phyloP scores from a whole-genome alignment of 2,113 vertebrate species.

The Lophochroa leadbeateri region DNA sequence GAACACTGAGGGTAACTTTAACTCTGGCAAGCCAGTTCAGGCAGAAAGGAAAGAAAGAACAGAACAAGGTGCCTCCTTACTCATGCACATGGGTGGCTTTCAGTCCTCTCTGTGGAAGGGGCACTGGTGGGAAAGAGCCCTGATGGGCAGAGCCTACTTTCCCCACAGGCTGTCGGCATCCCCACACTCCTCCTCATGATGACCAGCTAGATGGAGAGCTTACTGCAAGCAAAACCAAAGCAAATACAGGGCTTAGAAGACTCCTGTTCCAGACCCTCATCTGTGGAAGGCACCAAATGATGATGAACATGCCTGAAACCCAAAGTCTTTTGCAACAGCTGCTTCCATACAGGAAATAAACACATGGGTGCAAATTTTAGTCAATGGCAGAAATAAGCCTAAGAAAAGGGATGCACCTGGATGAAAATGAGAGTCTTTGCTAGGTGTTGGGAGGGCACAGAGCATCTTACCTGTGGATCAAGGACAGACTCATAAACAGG shows the following conservation, averaged over 20 bases:
- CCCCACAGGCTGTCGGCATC: not conserved
- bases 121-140: not conserved
- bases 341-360: not conserved
- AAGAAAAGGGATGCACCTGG: not conserved
- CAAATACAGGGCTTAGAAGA: not conserved
- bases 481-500: not conserved
- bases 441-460: not conserved
- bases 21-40: slow-evolving; percentile 1
- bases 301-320: not conserved
- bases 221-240: not conserved
- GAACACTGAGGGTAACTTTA: slow-evolving; percentile 28
- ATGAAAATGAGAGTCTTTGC: not conserved
- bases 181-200: not conserved
- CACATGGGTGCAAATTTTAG: not conserved
- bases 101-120: not conserved
- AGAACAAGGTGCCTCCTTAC: not conserved
- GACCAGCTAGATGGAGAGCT: not conserved
- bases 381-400: not conserved
- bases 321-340: not conserved
- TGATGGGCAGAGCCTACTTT: rapidly evolving
- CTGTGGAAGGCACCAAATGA: not conserved
- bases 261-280: not conserved
- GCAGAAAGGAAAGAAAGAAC: not conserved
- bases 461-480: not conserved
- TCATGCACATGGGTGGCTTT: not conserved